Percentiles rank a stretch among this genome's conserved stretches.
phyloP scores from a whole-genome alignment of 2,113 vertebrate species.

The Chitala chitala region DNA sequence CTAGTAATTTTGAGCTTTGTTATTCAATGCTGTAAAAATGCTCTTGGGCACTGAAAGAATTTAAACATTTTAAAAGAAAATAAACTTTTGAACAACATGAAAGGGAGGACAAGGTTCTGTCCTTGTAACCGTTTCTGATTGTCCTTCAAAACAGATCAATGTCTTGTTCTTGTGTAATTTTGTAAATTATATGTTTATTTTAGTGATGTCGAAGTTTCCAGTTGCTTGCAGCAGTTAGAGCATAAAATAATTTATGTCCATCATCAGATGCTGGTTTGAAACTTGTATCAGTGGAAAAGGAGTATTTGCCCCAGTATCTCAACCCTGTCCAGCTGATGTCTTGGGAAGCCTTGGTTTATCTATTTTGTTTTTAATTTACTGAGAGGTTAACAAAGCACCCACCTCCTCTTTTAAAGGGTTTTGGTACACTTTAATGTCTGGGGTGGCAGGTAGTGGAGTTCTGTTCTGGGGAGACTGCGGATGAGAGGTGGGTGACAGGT shows the following conservation, averaged over 20 bases:
- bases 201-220: not conserved
- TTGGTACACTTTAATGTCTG: not conserved
- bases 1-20: not conserved
- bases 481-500: not conserved
- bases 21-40: not conserved
- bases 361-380: no score
- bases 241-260: not conserved
- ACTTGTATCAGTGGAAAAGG: not conserved
- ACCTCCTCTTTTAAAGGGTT: not conserved
- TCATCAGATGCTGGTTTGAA: not conserved
- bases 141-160: constrained; percentile 10
- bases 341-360: not conserved
- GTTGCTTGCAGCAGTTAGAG: not conserved
- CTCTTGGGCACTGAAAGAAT: not conserved
- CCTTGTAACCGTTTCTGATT: constrained; percentile 15
- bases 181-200: not conserved
- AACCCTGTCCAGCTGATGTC: not conserved
- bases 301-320: not conserved
- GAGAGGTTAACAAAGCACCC: not conserved
- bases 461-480: not conserved
- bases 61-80: not conserved
- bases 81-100: constrained; percentile 1
- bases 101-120: not conserved
- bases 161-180: not conserved
- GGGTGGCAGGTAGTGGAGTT: not conserved